Percentiles rank a stretch among this genome's conserved stretches.
These are phyloP conservation scores for Scrobipalpa costella DNA, from an alignment of 2,888 invertebrate species.

Conservation along the genomic window DNA sequence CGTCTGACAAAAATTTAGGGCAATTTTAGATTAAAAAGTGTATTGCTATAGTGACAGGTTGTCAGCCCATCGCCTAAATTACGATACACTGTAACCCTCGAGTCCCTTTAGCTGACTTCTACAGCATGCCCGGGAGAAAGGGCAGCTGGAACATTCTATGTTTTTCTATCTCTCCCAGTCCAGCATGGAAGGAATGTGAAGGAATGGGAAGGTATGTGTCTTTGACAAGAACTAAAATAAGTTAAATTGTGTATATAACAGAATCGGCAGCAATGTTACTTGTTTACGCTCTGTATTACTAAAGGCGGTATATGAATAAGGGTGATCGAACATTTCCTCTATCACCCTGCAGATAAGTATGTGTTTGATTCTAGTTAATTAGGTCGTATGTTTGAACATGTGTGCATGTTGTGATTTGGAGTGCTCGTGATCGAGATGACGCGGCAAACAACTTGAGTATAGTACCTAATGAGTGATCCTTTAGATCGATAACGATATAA, in stretches of 20 bases:
- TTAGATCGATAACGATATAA: conserved; percentile 4
- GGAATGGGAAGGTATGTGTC: too few relatives aligned
- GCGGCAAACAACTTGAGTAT: not conserved
- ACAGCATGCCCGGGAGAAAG: too few relatives aligned
- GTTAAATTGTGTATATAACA: not conserved
- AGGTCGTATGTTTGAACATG: conserved; percentile 25
- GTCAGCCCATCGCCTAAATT: too few relatives aligned
- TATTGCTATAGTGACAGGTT: too few relatives aligned
- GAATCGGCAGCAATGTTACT: not conserved
- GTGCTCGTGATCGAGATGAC: conserved; percentile 19
- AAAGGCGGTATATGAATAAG: not conserved
- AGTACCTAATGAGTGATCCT: conserved; percentile 11
- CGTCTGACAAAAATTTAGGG: too few relatives aligned
- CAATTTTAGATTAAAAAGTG: too few relatives aligned
- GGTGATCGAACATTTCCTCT: conserved; percentile 8
- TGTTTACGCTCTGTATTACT: not conserved
- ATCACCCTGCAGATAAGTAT: conserved; percentile 15
- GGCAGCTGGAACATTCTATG: too few relatives aligned
- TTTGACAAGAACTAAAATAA: too few relatives aligned
- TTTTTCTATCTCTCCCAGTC: too few relatives aligned
- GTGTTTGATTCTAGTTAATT: conserved; percentile 21
- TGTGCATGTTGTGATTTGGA: conserved; percentile 25
- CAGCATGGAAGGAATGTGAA: too few relatives aligned
- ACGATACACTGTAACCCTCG: too few relatives aligned
- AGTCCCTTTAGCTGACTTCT: too few relatives aligned